These are phyloP conservation scores for Ameiurus melas DNA, from an alignment of 2,113 vertebrate genomes.

Conservation along the genomic window DNA sequence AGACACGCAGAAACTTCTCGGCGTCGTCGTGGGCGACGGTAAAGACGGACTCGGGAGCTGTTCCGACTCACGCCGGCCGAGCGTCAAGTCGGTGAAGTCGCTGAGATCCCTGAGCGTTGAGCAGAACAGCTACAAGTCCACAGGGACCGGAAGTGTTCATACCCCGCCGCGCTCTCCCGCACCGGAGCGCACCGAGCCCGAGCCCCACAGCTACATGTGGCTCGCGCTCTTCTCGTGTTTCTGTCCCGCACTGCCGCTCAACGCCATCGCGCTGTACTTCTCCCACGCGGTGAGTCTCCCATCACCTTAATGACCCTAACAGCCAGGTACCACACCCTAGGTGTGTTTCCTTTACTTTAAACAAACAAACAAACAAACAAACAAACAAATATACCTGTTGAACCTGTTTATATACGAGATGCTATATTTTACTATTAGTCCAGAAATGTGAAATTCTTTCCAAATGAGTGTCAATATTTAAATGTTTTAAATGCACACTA, in stretches of 20 bases:
- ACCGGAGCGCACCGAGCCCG: slow-evolving; percentile 69
- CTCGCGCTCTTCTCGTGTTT: slow-evolving; percentile 90
- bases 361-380: not conserved
- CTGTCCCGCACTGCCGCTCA: slow-evolving; percentile 88
- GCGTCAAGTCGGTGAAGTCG: slow-evolving; percentile 56
- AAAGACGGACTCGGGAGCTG: slow-evolving; percentile 68
- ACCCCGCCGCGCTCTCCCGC: slow-evolving; percentile 76
- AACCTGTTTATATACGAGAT: not conserved
- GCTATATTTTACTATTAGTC: not conserved
- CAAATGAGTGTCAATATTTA: not conserved
- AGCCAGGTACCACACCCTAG: not conserved
- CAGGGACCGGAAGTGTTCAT: slow-evolving; percentile 59
- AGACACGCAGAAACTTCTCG: slow-evolving; percentile 84
- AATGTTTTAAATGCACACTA: not conserved
- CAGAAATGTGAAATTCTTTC: not conserved
- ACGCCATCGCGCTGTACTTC: slow-evolving; percentile 87
- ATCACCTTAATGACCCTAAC: too few species aligned
- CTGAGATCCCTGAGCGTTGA: slow-evolving; percentile 70
- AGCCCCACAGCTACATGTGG: slow-evolving; percentile 82
- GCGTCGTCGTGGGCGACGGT: slow-evolving; percentile 59
- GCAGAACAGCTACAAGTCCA: slow-evolving; percentile 78
- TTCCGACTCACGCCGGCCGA: slow-evolving; percentile 76
- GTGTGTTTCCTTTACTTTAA: not conserved
- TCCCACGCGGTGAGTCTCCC: slow-evolving; percentile 87
- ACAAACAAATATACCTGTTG: not conserved